Conservation (phyloP, 2,113 vertebrate genomes). For the Syngnathus typhle region DNA sequence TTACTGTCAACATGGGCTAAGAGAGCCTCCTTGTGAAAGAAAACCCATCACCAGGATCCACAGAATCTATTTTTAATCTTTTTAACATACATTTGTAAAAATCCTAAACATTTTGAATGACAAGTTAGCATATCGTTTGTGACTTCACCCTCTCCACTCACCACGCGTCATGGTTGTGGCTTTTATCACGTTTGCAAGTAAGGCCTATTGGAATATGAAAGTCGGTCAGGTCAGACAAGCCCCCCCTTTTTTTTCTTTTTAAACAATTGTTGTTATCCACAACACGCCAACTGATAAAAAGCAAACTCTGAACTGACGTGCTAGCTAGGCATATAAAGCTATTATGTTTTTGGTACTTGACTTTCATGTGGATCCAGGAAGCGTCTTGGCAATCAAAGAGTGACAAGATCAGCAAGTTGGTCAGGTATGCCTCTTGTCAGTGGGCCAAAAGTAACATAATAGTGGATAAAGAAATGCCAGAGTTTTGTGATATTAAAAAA, state of each 20-base stretch:
- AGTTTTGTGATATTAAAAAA: not conserved
- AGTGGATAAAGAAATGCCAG: not conserved
- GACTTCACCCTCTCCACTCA: not conserved
- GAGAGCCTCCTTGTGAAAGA: not conserved
- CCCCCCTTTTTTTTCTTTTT: conserved; percentile 26
- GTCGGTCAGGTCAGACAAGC: conserved; percentile 42
- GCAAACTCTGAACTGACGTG: conserved; percentile 19
- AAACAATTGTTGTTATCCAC: conserved; percentile 47
- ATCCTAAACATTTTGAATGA: not conserved
- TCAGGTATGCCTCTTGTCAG: not conserved
- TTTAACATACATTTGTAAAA: not conserved
- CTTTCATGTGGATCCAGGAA: conserved; percentile 16
- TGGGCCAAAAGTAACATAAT: not conserved
- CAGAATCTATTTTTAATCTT: not conserved
- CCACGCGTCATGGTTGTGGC: conserved; percentile 12
- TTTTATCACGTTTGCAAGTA: conserved; percentile 19
- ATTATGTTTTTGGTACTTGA: not conserved
- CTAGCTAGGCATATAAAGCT: not conserved
- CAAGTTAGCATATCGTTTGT: not conserved
- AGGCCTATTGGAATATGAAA: conserved; percentile 36
- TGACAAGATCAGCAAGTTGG: not conserved
- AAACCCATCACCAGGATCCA: not conserved
- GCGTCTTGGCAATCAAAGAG: conserved; percentile 7
- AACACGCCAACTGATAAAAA: conserved; percentile 38
- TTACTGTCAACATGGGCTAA: conserved; percentile 21